Conservation (phyloP, 2,797 vertebrate species). For the Syngnathus acus region DNA sequence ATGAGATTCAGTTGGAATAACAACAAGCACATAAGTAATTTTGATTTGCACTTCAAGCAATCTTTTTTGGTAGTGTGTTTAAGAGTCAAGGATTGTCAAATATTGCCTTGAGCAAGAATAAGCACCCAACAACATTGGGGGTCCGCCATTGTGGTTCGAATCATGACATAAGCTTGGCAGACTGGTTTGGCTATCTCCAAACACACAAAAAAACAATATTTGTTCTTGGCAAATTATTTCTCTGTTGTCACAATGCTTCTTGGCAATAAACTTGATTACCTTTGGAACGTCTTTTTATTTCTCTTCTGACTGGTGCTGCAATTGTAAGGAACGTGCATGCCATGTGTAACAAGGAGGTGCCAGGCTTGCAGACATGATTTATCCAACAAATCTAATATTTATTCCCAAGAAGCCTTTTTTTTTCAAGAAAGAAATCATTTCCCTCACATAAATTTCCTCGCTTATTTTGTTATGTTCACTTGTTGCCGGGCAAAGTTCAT, state of each 20-base stretch:
- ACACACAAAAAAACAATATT: too few relatives aligned
- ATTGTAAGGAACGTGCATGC: too few relatives aligned
- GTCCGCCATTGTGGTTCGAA: background rate
- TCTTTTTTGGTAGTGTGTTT: too few relatives aligned
- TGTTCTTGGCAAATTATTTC: too few relatives aligned
- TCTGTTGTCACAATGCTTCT: too few relatives aligned
- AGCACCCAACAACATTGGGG: background rate
- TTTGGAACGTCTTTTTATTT: too few relatives aligned
- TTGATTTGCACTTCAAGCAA: background rate
- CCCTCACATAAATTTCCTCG: background rate
- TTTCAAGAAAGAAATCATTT: background rate
- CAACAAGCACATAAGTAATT: background rate
- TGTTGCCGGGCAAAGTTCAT: background rate
- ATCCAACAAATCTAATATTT: background rate
- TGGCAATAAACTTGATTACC: too few relatives aligned
- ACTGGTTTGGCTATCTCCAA: background rate
- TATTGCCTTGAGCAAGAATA: background rate
- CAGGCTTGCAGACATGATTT: background rate
- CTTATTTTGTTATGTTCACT: background rate
- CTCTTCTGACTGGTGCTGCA: too few relatives aligned
- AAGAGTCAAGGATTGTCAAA: background rate
- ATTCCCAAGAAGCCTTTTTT: background rate
- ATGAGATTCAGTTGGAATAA: background rate
- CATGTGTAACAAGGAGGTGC: too few relatives aligned
- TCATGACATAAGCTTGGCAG: background rate